Base-by-base conservation (phyloP, 2,888 invertebrate genomes). In the Argyresthia goedartella region DNA sequence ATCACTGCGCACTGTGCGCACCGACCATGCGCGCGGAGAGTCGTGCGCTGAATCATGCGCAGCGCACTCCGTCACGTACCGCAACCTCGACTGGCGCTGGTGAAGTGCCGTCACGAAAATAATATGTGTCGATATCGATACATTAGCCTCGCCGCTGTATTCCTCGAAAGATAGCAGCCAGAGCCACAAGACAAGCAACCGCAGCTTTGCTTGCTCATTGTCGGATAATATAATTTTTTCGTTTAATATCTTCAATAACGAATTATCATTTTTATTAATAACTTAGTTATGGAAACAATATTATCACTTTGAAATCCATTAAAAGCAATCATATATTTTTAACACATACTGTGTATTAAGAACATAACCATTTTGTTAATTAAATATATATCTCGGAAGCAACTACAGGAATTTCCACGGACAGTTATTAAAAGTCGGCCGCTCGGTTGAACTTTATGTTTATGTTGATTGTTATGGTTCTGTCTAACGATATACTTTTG, bases 31-130 rank as follows among this genome's bases (percentile, higher is more conserved):
- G 44, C 44, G 47, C 13, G 6, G 25, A 25, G 6, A 25, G 13
- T 33, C 34, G 47, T 2, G n/a, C 60, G 66, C 71, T 82, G 81
- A 82, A 74, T 82, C 82, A 81, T 72, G 67, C 71, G 67, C 72
- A 60, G 68, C 73, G 60, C 64, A 71, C 75, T 70, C 60, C 70
- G 69, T 73, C 77, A 74, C 76, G 78, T 76, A 70, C 67, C 69
- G 65, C 65, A 78, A 76, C 78, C 81, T 79, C 82, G 73, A 75
- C 63, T 65, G 64, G 59, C 57, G 58, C 61, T 71, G 81, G 77
- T 65, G 68, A 63, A 59, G 73, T 56, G 10, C 33, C 11, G 46
- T 1, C 4, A 9, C 25, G 25, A 25, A 25, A 6, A 25, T 25
- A 25, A 25, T 25, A 25, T 25, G 3, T 25, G 6, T 6, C 25